Evolutionary conservation across 2,888 invertebrate species (phyloP).

Genomic region (Podabrus alpinus): DNA sequence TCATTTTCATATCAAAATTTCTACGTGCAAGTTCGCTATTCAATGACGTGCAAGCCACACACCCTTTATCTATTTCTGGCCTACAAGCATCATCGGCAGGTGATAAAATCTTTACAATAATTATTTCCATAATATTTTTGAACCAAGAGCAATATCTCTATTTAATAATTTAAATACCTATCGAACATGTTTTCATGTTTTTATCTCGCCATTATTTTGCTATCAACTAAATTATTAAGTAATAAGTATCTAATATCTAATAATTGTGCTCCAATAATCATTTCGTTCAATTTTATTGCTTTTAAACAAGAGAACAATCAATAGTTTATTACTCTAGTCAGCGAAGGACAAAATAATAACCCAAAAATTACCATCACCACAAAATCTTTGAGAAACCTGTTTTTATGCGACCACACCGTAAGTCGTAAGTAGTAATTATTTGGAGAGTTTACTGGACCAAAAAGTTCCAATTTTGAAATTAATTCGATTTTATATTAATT

Average conservation of each 20-base stretch:
- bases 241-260: too few relatives aligned
- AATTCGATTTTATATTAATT: background rate
- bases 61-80: too few relatives aligned
- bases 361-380: background rate
- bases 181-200: background rate
- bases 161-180: background rate
- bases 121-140: background rate
- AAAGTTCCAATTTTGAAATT: background rate
- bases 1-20: too few relatives aligned
- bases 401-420: background rate
- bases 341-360: background rate
- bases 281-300: background rate
- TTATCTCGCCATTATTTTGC: background rate
- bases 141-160: background rate
- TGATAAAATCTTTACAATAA: too few relatives aligned
- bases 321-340: background rate
- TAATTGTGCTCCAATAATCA: background rate
- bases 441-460: background rate
- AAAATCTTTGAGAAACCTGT: background rate
- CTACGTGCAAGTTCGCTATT: too few relatives aligned
- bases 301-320: constrained; percentile 3
- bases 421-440: background rate
- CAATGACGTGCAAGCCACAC: too few relatives aligned
- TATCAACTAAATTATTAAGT: background rate
- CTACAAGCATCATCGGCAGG: background rate